A percentile compares a stretch with the other conserved stretches of the same genome.
Evolutionary conservation across 2,797 vertebrate species (phyloP).

Genomic region (Sciaenops ocellatus): DNA sequence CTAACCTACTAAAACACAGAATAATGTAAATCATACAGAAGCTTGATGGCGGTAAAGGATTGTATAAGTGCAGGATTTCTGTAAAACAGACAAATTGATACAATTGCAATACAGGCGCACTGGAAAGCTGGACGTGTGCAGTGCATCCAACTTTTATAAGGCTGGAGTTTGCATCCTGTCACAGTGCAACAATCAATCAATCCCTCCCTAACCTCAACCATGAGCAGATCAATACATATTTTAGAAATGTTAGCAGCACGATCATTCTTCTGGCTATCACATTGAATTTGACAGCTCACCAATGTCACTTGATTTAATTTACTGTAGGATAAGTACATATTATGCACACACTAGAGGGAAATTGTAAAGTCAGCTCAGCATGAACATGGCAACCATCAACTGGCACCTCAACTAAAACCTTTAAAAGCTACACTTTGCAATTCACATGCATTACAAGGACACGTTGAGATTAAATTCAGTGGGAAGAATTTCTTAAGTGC

Average conservation of each 20-base stretch:
- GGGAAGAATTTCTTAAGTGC: not conserved
- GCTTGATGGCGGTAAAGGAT: not conserved
- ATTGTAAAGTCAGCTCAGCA: not conserved
- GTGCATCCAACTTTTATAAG: too few species aligned
- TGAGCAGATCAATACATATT: not conserved
- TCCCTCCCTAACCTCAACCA: not conserved
- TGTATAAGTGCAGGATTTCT: not conserved
- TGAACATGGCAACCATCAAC: not conserved
- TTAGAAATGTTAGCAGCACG: not conserved
- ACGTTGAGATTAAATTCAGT: conserved; percentile 16
- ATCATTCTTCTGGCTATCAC: not conserved
- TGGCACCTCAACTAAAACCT: not conserved
- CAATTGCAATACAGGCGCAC: not conserved
- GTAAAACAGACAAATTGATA: not conserved
- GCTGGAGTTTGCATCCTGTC: too few species aligned
- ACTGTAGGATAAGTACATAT: not conserved
- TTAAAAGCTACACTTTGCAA: conserved; percentile 6
- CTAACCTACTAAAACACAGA: not conserved
- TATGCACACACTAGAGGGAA: too few species aligned
- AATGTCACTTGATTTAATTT: not conserved
- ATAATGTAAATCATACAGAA: not conserved
- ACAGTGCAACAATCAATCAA: too few species aligned
- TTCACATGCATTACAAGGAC: conserved; percentile 2
- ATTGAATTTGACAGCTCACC: not conserved
- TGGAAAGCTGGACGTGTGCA: not conserved